phyloP scores from a whole-genome alignment of 2,888 invertebrate genomes.

The Noctuana brunneofusca region DNA sequence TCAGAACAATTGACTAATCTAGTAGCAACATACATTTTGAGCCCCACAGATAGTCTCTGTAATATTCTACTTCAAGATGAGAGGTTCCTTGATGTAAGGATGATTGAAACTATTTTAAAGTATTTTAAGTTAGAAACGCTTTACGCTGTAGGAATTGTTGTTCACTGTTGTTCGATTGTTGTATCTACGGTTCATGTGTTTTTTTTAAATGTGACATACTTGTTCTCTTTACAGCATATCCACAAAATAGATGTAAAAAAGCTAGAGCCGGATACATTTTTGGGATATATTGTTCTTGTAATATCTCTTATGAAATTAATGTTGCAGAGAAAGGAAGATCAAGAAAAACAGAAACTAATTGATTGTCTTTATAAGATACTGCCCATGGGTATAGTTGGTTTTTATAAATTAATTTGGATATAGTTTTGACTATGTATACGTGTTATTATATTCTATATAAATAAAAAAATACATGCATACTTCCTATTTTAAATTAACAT shows the following conservation, averaged over 20 bases:
- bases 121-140: too few relatives aligned
- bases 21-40: slow-evolving; percentile 48
- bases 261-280: slow-evolving; percentile 46
- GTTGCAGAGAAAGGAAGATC: slow-evolving; percentile 41
- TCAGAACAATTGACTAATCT: slow-evolving; percentile 48
- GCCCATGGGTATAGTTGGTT: slow-evolving; percentile 56
- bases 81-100: slow-evolving; percentile 59
- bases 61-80: slow-evolving; percentile 55
- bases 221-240: slow-evolving; percentile 51
- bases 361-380: slow-evolving; percentile 51
- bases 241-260: slow-evolving; percentile 43
- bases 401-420: not conserved
- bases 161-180: too few relatives aligned
- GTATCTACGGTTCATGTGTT: too few relatives aligned
- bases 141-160: too few relatives aligned
- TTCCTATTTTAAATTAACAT: too few relatives aligned
- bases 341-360: slow-evolving; percentile 45
- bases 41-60: slow-evolving; percentile 51
- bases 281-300: slow-evolving; percentile 54
- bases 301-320: slow-evolving; percentile 48
- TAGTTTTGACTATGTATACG: too few relatives aligned
- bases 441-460: too few relatives aligned
- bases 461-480: too few relatives aligned
- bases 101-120: not conserved
- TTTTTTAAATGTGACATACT: not conserved